Evolutionary conservation across 2,888 invertebrate genomes (phyloP).

Genomic region (Synergus japonicus): DNA sequence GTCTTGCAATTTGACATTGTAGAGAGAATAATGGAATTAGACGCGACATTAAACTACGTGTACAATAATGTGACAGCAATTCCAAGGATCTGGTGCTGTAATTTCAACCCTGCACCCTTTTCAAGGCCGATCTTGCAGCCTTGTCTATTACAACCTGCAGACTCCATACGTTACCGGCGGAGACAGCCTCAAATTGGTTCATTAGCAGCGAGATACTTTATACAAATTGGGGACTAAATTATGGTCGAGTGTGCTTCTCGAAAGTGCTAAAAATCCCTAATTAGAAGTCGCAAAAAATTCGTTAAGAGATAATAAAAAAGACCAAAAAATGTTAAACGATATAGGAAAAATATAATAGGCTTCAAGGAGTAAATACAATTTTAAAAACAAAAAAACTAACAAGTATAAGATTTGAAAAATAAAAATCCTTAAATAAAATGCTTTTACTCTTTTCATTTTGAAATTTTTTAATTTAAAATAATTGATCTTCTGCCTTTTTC

Average conservation of each 20-base stretch:
- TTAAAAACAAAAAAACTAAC: background rate
- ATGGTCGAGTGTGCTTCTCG: conserved; percentile 54
- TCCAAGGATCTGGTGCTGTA: conserved; percentile 48
- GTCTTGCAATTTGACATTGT: background rate
- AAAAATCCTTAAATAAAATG: too few relatives aligned
- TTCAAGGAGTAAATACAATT: background rate
- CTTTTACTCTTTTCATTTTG: too few relatives aligned
- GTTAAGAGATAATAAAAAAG: background rate
- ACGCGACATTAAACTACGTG: conserved; percentile 8
- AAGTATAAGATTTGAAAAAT: too few relatives aligned
- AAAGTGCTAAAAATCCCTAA: conserved; percentile 68
- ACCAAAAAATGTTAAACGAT: background rate
- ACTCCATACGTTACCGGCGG: conserved; percentile 72
- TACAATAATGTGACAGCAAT: conserved; percentile 43
- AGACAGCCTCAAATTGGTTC: conserved; percentile 77
- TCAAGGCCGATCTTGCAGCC: conserved; percentile 51
- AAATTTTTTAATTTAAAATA: too few relatives aligned
- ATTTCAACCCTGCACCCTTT: conserved; percentile 59
- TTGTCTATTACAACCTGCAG: conserved; percentile 68
- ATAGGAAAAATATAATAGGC: background rate
- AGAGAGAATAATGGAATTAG: background rate
- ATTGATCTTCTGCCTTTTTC: too few relatives aligned
- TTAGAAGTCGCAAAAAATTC: conserved; percentile 58
- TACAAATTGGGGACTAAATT: conserved; percentile 76
- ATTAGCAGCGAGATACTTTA: conserved; percentile 76